Conservation (phyloP, 2,113 vertebrate genomes). For the Pelecanoides urinatrix region DNA sequence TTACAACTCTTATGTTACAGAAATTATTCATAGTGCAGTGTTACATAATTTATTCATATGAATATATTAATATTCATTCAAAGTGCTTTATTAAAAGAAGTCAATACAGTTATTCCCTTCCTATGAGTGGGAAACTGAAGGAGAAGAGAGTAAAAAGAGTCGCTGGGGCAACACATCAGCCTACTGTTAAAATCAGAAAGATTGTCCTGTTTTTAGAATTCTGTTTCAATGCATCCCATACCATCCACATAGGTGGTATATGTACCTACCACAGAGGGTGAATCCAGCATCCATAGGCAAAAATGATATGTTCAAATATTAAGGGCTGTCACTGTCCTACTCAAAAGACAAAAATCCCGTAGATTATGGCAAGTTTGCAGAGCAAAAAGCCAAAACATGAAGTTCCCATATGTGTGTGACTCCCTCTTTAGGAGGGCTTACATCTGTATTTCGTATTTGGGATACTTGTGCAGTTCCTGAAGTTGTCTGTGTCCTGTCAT, state of each 20-base stretch:
- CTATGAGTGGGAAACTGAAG: background rate
- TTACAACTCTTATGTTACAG: background rate
- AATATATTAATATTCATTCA: background rate
- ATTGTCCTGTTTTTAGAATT: background rate
- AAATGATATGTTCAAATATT: background rate
- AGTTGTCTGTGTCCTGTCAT: background rate
- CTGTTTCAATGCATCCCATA: background rate
- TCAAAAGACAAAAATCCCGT: background rate
- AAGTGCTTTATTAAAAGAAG: background rate
- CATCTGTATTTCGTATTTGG: background rate
- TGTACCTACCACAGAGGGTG: too few relatives aligned
- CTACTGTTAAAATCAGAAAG: background rate
- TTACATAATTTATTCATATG: background rate
- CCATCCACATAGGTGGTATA: background rate
- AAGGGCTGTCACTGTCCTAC: background rate
- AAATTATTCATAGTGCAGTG: background rate
- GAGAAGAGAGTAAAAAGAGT: background rate
- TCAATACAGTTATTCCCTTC: background rate
- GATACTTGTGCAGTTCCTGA: background rate
- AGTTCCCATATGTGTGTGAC: background rate
- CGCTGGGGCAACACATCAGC: background rate
- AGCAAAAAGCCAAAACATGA: background rate
- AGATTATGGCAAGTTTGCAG: background rate
- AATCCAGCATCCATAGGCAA: background rate
- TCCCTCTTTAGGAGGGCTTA: background rate